Conservation (phyloP, 1,140 invertebrate species). For the Akabosia matsudoensis region DNA sequence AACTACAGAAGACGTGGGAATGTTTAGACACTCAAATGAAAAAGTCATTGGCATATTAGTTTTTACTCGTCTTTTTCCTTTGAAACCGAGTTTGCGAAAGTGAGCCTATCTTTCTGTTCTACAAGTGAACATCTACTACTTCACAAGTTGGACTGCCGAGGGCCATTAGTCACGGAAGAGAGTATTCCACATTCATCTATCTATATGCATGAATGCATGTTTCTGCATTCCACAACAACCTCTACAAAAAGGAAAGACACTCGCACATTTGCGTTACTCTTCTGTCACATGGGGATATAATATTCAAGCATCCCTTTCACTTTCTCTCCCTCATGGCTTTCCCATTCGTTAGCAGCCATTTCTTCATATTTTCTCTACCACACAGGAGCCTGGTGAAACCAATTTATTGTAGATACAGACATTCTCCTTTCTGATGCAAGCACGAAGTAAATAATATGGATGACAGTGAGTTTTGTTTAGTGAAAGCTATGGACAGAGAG, state of each 20-base stretch:
- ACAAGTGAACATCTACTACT: no score
- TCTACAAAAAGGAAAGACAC: not conserved
- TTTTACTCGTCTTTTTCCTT: no score
- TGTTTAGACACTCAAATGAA: no score
- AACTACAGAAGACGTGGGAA: no score
- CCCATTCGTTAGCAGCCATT: not conserved
- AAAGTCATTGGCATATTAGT: no score
- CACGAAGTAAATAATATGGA: not conserved
- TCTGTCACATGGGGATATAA: constrained; percentile 10
- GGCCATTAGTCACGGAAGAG: constrained; percentile 7
- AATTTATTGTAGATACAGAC: constrained; percentile 14
- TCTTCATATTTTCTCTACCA: not conserved
- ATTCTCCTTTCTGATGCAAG: not conserved
- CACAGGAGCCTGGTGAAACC: not conserved
- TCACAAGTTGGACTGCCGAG: constrained; percentile 2
- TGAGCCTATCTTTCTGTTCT: no score
- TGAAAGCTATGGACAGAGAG: constrained; percentile 12
- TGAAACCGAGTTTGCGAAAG: no score
- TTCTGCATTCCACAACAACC: not conserved
- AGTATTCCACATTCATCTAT: no score
- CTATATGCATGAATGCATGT: not conserved
- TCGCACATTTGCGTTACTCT: not conserved
- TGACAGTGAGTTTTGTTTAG: not conserved
- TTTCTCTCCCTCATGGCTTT: not conserved
- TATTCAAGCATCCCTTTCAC: constrained; percentile 3